A percentile compares a stretch with the other conserved stretches of the same genome.
Evolutionary conservation across 2,888 invertebrate species (phyloP).

Genomic region (Epiblema foenella): DNA sequence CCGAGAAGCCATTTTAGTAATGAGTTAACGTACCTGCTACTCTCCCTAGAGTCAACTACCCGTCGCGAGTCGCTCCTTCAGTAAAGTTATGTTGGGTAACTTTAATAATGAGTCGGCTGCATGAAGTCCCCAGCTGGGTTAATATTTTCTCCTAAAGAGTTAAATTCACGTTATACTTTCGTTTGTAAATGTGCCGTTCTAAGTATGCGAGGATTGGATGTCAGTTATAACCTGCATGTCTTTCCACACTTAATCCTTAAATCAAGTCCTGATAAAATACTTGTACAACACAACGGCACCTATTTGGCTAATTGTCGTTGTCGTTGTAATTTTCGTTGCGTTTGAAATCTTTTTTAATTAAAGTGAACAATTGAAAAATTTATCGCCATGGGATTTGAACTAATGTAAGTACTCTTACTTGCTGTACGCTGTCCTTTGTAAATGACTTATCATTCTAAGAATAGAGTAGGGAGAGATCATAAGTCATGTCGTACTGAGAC

Average conservation of each 20-base stretch:
- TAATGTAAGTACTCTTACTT: background rate
- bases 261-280: too few relatives aligned
- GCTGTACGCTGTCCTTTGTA: background rate
- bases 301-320: too few relatives aligned
- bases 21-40: constrained; percentile 4
- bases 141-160: background rate
- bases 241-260: too few relatives aligned
- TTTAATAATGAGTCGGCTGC: constrained; percentile 16
- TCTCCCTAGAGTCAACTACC: constrained; percentile 11
- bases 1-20: constrained; percentile 26
- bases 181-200: background rate
- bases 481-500: constrained; percentile 4
- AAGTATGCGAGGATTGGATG: too few relatives aligned
- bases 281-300: too few relatives aligned
- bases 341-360: too few relatives aligned
- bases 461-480: background rate
- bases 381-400: too few relatives aligned
- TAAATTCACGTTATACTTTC: background rate
- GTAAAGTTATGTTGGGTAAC: constrained; percentile 3
- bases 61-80: background rate
- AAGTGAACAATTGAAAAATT: too few relatives aligned
- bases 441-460: background rate
- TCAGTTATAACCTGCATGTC: too few relatives aligned
- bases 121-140: background rate
- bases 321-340: too few relatives aligned